phyloP scores from a whole-genome alignment of 2,113 vertebrate species.

The Orcinus orca region DNA sequence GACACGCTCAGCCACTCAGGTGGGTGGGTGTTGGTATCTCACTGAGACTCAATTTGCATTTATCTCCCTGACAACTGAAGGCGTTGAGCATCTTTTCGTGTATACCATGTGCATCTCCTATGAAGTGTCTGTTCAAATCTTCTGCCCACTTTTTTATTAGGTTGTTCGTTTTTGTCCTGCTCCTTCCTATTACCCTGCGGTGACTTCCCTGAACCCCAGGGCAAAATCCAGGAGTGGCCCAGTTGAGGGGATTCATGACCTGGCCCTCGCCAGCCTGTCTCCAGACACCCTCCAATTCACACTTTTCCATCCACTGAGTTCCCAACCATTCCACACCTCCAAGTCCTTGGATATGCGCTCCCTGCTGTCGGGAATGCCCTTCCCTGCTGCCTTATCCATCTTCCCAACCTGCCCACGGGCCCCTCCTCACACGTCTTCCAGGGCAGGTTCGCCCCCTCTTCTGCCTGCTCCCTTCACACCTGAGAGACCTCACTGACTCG shows the following conservation, averaged over 20 bases:
- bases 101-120: not conserved
- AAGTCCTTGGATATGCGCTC: not conserved
- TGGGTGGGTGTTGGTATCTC: not conserved
- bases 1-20: not conserved
- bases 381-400: not conserved
- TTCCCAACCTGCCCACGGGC: too few species aligned
- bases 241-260: not conserved
- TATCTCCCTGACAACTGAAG: not conserved
- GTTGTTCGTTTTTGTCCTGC: not conserved
- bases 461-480: not conserved
- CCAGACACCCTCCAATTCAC: not conserved
- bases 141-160: not conserved
- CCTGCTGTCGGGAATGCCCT: not conserved
- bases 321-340: not conserved
- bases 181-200: not conserved
- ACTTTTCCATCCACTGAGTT: not conserved
- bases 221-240: not conserved
- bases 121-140: not conserved
- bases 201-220: not conserved
- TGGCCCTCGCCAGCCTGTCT: not conserved
- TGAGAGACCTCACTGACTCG: not conserved
- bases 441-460: not conserved
- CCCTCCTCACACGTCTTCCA: not conserved
- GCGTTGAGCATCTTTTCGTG: not conserved
- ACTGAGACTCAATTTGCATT: not conserved